Evolutionary conservation across 2,888 invertebrate species (phyloP), one percentile per base, ranked within the genome.

Genomic region (Biston betularia): DNA sequence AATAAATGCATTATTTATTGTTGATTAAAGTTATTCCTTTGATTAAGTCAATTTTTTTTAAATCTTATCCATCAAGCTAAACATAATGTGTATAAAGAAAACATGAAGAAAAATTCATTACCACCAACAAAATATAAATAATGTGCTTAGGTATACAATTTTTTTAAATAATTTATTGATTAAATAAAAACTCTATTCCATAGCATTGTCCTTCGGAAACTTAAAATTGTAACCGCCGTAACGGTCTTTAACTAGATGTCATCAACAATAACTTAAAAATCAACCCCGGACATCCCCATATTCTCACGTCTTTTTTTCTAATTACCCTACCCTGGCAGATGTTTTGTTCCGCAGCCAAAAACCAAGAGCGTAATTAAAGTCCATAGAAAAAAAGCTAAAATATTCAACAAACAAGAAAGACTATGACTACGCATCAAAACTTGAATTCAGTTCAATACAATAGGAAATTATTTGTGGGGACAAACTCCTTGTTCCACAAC

Each of bases 381-480:
- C 80, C 69, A 78, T 84, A 84, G 71, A 86, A 85, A 89, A 89
- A 86, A 86, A 84, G 75, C 73, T 81, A 86, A 85, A 90, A 89
- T 90, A 92, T 89, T 88, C 89, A 86, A 84, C 70, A 73, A 87
- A 87, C 84, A 87, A 86, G 88, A 89, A 87, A 86, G 86, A 87
- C 81, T 86, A 92, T 90, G 93, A 90, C 89, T 87, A 70, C 85
- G 86, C 89, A 91, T 84, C 86, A 85, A 87, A 93, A 93, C 92
- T 89, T 89, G 93, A 89, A 90, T 90, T 89, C 89, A 92, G 90
- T 92, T 89, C 90, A 86, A 86, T 82, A 89, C 87, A 89, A 93
- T 89, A 87, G 89, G 87, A 87, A 87, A 88, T 86, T 82, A 70
- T 71, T 61, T 83, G 85, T 82, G 84, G 92, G 92, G 89, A 91